These are phyloP conservation scores for Meloidogyne floridensis DNA, from an alignment of 1,140 invertebrate genomes.

Conservation along the genomic window DNA sequence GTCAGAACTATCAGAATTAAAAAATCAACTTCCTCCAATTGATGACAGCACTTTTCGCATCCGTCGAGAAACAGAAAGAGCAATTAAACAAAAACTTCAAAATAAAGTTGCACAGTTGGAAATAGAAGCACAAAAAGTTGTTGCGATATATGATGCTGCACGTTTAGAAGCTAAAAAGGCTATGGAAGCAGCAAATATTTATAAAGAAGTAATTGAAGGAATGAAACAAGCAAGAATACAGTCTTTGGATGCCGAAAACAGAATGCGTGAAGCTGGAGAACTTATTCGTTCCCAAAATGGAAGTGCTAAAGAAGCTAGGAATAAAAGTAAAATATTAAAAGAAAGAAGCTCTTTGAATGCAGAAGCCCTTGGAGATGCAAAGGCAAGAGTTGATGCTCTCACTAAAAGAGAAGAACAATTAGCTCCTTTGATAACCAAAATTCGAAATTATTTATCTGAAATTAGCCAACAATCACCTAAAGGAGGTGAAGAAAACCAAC, in stretches of 20 bases:
- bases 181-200: conserved; percentile 44
- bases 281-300: neutral
- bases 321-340: neutral
- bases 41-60: conserved; percentile 8
- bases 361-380: neutral
- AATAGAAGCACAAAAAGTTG: conserved; percentile 22
- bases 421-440: neutral
- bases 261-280: neutral
- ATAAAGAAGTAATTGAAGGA: conserved; percentile 34
- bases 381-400: conserved; percentile 9
- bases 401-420: neutral
- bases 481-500: neutral
- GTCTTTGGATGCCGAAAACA: conserved; percentile 10
- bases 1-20: conserved; percentile 27
- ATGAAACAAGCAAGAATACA: conserved; percentile 37
- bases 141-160: conserved; percentile 45
- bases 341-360: neutral
- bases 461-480: neutral
- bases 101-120: conserved; percentile 40
- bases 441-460: neutral
- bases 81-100: conserved; percentile 10
- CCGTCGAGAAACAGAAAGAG: neutral
- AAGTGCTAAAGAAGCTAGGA: conserved; percentile 3
- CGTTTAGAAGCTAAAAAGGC: conserved; percentile 37
- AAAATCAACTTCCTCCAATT: conserved; percentile 5